Percentiles rank a stretch among this genome's conserved stretches.
Evolutionary conservation across 1,140 invertebrate genomes (phyloP).

Genomic region (Hypothenemus hampei): DNA sequence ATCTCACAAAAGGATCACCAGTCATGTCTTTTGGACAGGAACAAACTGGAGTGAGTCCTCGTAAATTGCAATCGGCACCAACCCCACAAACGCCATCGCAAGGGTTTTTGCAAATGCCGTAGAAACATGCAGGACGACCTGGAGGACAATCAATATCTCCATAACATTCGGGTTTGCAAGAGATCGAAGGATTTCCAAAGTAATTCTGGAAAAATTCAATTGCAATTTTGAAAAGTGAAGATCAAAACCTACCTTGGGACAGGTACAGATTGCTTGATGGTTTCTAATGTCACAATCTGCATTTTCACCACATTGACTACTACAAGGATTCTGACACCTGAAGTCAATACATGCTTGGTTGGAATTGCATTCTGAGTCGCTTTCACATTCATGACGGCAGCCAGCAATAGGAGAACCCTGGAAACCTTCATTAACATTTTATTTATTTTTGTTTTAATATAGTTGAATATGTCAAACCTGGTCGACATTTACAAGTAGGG

Average conservation of each 20-base stretch:
- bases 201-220: constrained; percentile 53
- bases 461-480: constrained; percentile 45
- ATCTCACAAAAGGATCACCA: constrained; percentile 76
- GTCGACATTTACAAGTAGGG: constrained; percentile 60
- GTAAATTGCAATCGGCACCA: constrained; percentile 72
- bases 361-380: constrained; percentile 65
- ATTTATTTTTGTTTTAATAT: not conserved
- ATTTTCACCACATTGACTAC: constrained; percentile 67
- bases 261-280: constrained; percentile 75
- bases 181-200: constrained; percentile 65
- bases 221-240: not conserved
- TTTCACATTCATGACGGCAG: constrained; percentile 74
- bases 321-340: constrained; percentile 73
- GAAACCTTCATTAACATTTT: constrained; percentile 41
- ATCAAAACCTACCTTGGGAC: constrained; percentile 59
- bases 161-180: constrained; percentile 71
- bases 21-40: constrained; percentile 83
- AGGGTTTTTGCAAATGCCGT: constrained; percentile 74
- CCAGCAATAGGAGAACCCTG: constrained; percentile 68
- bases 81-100: constrained; percentile 76
- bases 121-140: constrained; percentile 71
- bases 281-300: constrained; percentile 69
- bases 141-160: constrained; percentile 68
- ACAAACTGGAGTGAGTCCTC: constrained; percentile 73
- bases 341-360: constrained; percentile 68